Evolutionary conservation across 2,888 invertebrate genomes (phyloP).

Genomic region (Temnothorax rugatulus): DNA sequence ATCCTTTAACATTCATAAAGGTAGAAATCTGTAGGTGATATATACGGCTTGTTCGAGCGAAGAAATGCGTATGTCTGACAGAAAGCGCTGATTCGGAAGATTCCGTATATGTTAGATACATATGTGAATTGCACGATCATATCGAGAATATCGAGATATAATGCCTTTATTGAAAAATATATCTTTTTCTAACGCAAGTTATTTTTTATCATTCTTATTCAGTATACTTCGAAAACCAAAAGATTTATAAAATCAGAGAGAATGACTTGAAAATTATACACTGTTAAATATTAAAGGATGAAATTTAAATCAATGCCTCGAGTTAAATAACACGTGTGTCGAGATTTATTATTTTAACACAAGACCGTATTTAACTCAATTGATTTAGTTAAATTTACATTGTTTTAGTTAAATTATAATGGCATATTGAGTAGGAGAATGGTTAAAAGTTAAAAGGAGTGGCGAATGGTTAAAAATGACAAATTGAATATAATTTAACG

Average conservation of each 20-base stretch:
- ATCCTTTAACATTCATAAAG: slow-evolving; percentile 48
- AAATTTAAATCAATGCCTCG: too few relatives aligned
- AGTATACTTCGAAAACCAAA: not conserved
- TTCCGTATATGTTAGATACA: not conserved
- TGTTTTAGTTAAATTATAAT: too few relatives aligned
- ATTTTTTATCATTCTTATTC: not conserved
- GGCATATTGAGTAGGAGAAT: too few relatives aligned
- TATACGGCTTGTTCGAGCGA: slow-evolving; percentile 19
- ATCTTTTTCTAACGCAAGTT: not conserved
- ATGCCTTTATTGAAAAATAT: not conserved
- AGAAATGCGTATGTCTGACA: not conserved
- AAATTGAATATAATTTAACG: too few relatives aligned
- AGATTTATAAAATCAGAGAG: not conserved
- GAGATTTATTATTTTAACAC: too few relatives aligned
- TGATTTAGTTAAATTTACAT: too few relatives aligned
- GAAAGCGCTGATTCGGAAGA: slow-evolving; percentile 1
- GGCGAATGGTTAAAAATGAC: too few relatives aligned
- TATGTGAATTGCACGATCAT: not conserved
- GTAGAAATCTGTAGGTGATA: slow-evolving; percentile 38
- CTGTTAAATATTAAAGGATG: too few relatives aligned
- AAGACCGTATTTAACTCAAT: too few relatives aligned
- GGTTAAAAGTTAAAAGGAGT: too few relatives aligned
- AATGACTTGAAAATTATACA: too few relatives aligned
- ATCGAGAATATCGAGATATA: not conserved
- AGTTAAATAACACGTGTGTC: too few relatives aligned